These are phyloP conservation scores for crab-eating macaque (Macaca fascicularis) DNA, from an alignment of 2,113 vertebrate genomes.

Conservation along the genomic window T2T-MFA8v1.1 NC_088380.1:30493501-30494000, in stretches of 20 bases:
- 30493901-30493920: neutral
- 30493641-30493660: neutral
- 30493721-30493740: neutral
- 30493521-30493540: neutral
- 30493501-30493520: neutral
- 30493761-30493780: neutral
- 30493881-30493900: neutral
- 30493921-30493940: fast-evolving
- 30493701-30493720: neutral
- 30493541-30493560: neutral
- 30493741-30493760: neutral
- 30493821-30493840: neutral
- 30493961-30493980: neutral
- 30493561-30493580: neutral
- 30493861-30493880: neutral
- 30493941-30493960: neutral
- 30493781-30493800: neutral
- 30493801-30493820: neutral
- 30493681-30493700: neutral
- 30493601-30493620: neutral
- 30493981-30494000: no score
- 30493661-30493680: neutral
- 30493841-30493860: fast-evolving
- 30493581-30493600: neutral
- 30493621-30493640: neutral